phyloP scores from a whole-genome alignment of 2,797 vertebrate species.

The Helicolenus hilgendorfi region DNA sequence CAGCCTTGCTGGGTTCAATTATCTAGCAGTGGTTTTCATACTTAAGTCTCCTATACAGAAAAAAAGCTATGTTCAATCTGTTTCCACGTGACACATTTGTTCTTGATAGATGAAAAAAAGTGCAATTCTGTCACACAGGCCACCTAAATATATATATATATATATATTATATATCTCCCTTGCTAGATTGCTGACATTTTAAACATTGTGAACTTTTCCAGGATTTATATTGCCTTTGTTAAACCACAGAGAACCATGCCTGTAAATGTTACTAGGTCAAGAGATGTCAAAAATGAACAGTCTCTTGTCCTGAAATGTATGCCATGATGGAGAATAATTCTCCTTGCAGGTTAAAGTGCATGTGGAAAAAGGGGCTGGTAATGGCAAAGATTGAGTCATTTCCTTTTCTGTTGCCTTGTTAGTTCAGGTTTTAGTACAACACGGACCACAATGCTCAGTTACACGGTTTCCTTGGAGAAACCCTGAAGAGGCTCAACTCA shows the following conservation, averaged over 20 bases:
- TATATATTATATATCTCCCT: neutral
- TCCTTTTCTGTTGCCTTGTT: neutral
- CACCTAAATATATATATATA: neutral
- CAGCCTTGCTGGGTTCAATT: neutral
- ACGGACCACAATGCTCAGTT: neutral
- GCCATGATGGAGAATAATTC: neutral
- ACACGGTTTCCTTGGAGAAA: neutral
- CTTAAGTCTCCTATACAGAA: neutral
- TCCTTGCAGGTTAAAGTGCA: neutral
- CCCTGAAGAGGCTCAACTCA: neutral
- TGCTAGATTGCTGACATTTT: neutral
- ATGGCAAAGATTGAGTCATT: neutral
- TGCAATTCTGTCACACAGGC: neutral
- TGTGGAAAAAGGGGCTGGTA: neutral
- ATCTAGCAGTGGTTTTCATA: neutral
- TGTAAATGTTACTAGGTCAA: neutral
- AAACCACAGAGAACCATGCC: neutral
- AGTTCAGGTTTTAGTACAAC: neutral
- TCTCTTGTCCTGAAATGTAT: neutral
- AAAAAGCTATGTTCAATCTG: neutral
- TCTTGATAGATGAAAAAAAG: neutral
- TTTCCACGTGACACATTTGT: neutral
- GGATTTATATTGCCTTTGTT: neutral
- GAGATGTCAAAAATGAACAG: neutral
- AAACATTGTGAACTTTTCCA: neutral